phyloP scores from a whole-genome alignment of 2,797 vertebrate genomes.

The Adrianichthys oophorus region DNA sequence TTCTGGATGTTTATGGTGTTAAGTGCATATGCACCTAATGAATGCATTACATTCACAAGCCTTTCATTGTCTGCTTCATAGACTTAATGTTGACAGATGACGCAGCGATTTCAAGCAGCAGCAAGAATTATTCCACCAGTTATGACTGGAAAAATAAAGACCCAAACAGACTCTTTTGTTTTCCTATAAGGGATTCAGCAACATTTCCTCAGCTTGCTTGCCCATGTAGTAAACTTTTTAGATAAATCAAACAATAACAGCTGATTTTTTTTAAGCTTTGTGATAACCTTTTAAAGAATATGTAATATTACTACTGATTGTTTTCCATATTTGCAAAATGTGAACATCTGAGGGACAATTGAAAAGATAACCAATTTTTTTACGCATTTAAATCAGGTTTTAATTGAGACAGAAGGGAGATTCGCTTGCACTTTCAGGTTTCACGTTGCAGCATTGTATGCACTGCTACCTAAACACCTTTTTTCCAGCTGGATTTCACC shows the following conservation, averaged over 20 bases:
- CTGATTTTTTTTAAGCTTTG: too few species aligned
- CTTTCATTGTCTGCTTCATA: constrained; percentile 46
- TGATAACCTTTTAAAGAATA: too few species aligned
- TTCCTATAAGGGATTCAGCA: too few species aligned
- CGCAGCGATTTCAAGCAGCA: background rate
- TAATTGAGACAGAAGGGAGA: constrained; percentile 33
- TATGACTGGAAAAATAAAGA: too few species aligned
- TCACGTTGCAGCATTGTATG: constrained; percentile 21
- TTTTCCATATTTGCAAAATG: constrained; percentile 14
- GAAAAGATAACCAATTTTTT: constrained; percentile 16
- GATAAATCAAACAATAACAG: too few species aligned
- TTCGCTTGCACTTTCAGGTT: constrained; percentile 24
- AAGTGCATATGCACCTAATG: constrained; percentile 54
- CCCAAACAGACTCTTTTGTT: too few species aligned
- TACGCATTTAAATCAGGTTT: constrained; percentile 9
- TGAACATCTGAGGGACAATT: constrained; percentile 4
- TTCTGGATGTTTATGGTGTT: constrained; percentile 51
- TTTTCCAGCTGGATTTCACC: constrained; percentile 48
- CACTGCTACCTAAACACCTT: constrained; percentile 30
- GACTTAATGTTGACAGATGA: constrained; percentile 49
- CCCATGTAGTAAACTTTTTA: too few species aligned
- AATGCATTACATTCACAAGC: constrained; percentile 50
- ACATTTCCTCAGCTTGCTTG: too few species aligned
- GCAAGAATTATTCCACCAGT: too few species aligned
- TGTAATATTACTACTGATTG: too few species aligned